Conservation (phyloP, 2,888 invertebrate genomes). For the Phortica okadai region DNA sequence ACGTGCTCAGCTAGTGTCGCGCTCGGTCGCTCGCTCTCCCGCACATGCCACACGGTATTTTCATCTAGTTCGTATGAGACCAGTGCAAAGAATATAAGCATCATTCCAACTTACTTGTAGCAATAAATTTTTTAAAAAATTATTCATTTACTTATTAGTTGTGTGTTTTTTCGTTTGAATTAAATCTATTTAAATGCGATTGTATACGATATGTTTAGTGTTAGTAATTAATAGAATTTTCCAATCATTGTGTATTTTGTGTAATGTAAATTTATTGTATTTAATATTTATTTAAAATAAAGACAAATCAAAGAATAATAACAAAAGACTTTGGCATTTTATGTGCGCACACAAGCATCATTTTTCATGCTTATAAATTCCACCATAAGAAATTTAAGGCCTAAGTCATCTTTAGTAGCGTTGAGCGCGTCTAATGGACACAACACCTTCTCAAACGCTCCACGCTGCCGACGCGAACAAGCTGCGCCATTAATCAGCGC, state of each 20-base stretch:
- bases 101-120: not conserved
- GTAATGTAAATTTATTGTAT: not conserved
- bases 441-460: slow-evolving; percentile 61
- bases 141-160: not conserved
- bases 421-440: slow-evolving; percentile 55
- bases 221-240: too few species aligned
- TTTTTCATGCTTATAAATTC: not conserved
- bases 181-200: too few species aligned
- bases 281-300: not conserved
- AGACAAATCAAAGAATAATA: not conserved
- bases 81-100: slow-evolving; percentile 37
- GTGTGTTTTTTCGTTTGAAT: too few species aligned
- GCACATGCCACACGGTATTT: not conserved
- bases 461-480: slow-evolving; percentile 43
- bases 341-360: not conserved
- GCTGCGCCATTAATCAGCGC: slow-evolving; percentile 63
- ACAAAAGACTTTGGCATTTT: not conserved
- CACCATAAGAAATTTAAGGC: not conserved
- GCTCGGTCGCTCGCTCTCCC: not conserved
- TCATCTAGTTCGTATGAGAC: slow-evolving; percentile 14
- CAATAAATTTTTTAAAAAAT: slow-evolving; percentile 53
- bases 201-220: too few species aligned
- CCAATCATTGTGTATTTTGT: too few species aligned
- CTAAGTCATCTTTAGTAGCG: not conserved
- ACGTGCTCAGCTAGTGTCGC: slow-evolving; percentile 83